These are phyloP conservation scores for Catharus fuscescens DNA, from an alignment of 2,113 vertebrate species.

Conservation along the genomic window DNA sequence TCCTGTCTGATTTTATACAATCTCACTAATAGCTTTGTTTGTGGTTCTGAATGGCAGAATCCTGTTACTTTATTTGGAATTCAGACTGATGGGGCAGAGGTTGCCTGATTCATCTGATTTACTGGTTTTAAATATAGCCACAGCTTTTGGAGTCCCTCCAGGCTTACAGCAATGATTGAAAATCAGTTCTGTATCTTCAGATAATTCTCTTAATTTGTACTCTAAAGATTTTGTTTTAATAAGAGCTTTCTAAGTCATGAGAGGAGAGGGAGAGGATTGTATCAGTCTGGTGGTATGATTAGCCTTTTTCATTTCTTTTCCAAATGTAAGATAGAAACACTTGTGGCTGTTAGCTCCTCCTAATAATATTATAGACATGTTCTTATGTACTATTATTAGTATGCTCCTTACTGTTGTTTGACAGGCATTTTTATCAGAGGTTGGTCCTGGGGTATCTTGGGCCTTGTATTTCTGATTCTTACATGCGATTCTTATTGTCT, in stretches of 20 bases:
- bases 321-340: not conserved
- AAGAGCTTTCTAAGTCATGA: not conserved
- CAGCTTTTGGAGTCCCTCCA: constrained; percentile 18
- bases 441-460: not conserved
- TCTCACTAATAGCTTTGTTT: not conserved
- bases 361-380: not conserved
- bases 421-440: not conserved
- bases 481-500: not conserved
- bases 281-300: not conserved
- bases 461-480: not conserved
- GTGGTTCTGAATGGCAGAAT: not conserved
- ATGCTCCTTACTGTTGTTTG: not conserved
- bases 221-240: constrained; percentile 25
- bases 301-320: not conserved
- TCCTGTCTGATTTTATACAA: not conserved
- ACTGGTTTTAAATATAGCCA: not conserved
- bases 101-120: not conserved
- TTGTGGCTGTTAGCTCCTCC: not conserved
- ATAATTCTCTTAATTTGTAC: constrained; percentile 34
- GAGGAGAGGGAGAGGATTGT: not conserved
- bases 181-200: constrained; percentile 15
- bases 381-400: not conserved
- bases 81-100: not conserved
- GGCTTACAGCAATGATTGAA: constrained; percentile 4
- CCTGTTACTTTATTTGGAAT: not conserved